A percentile compares a stretch with the other conserved stretches of the same genome.
Conservation (phyloP, 92 coral and sea anemone species). For the Meandrina meandrites region DNA sequence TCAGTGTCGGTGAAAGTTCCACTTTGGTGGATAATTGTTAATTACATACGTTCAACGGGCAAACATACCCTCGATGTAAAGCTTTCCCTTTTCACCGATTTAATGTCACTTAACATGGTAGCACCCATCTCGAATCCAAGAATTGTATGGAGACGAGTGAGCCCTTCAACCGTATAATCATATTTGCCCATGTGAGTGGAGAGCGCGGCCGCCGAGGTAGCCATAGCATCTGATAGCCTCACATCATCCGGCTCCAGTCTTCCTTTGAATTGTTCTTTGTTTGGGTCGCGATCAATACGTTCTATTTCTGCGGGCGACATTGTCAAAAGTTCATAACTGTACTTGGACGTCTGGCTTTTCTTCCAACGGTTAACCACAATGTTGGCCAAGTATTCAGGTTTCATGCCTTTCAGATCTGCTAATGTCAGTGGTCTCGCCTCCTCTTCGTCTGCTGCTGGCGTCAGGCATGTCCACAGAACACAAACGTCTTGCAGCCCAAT, state of each 20-base stretch:
- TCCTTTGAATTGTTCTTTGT: slow-evolving; percentile 37
- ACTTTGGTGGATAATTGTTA: too few relatives aligned
- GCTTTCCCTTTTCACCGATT: neutral
- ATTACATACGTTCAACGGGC: too few relatives aligned
- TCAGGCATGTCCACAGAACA: slow-evolving; percentile 38
- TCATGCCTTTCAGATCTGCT: slow-evolving; percentile 56
- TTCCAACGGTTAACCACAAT: slow-evolving; percentile 70
- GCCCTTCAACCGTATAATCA: neutral
- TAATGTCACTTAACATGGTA: neutral
- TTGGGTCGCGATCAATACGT: slow-evolving; percentile 48
- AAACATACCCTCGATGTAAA: too few relatives aligned
- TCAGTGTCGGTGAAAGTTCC: too few relatives aligned
- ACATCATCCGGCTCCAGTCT: slow-evolving; percentile 35
- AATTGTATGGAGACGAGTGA: slow-evolving; percentile 6
- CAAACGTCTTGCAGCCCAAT: slow-evolving; percentile 37
- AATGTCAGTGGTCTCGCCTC: slow-evolving; percentile 42
- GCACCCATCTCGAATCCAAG: slow-evolving; percentile 34
- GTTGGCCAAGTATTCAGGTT: slow-evolving; percentile 70
- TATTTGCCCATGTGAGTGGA: slow-evolving; percentile 34
- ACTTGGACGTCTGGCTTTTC: neutral
- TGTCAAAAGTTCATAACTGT: slow-evolving; percentile 41
- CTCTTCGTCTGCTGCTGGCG: neutral
- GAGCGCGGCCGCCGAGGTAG: slow-evolving; percentile 78
- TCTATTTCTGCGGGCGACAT: slow-evolving; percentile 61
- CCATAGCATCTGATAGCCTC: slow-evolving; percentile 81